Evolutionary conservation across 2,888 invertebrate species (phyloP).

Genomic region (Tanytarsus gracilentus): DNA sequence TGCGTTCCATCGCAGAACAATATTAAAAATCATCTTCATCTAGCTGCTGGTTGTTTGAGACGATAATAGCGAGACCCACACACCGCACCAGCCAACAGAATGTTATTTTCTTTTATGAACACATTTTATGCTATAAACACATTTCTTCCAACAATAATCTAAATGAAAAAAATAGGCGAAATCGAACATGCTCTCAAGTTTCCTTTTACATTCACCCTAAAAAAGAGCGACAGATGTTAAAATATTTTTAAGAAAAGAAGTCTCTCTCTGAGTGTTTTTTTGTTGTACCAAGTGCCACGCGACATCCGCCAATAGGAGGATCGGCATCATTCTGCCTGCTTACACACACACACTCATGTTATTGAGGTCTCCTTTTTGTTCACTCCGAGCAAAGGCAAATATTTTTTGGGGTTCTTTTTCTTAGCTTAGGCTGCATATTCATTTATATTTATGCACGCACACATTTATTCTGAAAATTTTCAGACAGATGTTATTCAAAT

Average conservation of each 20-base stretch:
- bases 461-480: background rate
- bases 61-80: too few relatives aligned
- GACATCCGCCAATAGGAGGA: conserved; percentile 26
- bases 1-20: too few relatives aligned
- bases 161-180: conserved; percentile 6
- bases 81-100: too few relatives aligned
- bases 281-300: conserved; percentile 22
- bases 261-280: conserved; percentile 7
- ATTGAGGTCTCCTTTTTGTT: too few relatives aligned
- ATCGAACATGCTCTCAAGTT: background rate
- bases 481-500: conserved; percentile 13
- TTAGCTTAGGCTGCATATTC: background rate
- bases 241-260: conserved; percentile 5
- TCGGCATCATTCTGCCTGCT: conserved; percentile 7
- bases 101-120: background rate
- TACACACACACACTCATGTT: too few relatives aligned
- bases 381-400: too few relatives aligned
- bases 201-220: background rate
- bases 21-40: too few relatives aligned
- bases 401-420: conserved; percentile 6
- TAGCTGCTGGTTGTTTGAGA: too few relatives aligned
- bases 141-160: background rate
- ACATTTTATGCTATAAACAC: background rate
- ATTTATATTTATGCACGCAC: background rate
- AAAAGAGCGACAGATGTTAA: conserved; percentile 23